Evolutionary conservation across 1,140 invertebrate genomes (phyloP).

Genomic region (Rhizoglyphus robini): DNA sequence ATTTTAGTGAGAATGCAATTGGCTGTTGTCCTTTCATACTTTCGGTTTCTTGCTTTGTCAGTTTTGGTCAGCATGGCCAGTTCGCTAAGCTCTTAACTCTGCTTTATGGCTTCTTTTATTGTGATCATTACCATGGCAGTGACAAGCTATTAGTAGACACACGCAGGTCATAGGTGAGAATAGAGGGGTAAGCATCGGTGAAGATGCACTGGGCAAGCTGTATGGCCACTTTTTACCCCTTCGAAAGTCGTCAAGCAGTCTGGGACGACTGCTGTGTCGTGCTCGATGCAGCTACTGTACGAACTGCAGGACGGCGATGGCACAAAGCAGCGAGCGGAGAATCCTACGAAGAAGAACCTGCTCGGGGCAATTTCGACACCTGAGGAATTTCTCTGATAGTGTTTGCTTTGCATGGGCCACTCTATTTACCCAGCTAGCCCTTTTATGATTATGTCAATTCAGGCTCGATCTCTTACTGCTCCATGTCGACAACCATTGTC

Average conservation of each 20-base stretch:
- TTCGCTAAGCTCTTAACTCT: not conserved
- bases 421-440: too few species aligned
- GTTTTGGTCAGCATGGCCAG: not conserved
- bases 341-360: not conserved
- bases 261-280: conserved; percentile 5
- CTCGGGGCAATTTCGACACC: not conserved
- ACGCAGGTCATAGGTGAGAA: conserved; percentile 8
- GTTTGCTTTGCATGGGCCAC: too few species aligned
- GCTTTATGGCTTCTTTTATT: conserved; percentile 4
- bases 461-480: too few species aligned
- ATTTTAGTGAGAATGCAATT: not conserved
- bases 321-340: not conserved
- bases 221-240: not conserved
- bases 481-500: too few species aligned
- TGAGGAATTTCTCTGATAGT: not conserved
- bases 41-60: conserved; percentile 5
- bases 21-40: not conserved
- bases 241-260: conserved; percentile 8
- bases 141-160: not conserved
- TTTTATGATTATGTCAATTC: too few species aligned
- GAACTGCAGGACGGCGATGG: not conserved
- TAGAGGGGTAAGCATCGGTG: not conserved
- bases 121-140: conserved; percentile 10
- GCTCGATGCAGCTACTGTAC: not conserved
- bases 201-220: not conserved